A percentile compares a stretch with the other conserved stretches of the same genome.
Conservation (phyloP, 2,797 vertebrate genomes). For the Gouania willdenowi region DNA sequence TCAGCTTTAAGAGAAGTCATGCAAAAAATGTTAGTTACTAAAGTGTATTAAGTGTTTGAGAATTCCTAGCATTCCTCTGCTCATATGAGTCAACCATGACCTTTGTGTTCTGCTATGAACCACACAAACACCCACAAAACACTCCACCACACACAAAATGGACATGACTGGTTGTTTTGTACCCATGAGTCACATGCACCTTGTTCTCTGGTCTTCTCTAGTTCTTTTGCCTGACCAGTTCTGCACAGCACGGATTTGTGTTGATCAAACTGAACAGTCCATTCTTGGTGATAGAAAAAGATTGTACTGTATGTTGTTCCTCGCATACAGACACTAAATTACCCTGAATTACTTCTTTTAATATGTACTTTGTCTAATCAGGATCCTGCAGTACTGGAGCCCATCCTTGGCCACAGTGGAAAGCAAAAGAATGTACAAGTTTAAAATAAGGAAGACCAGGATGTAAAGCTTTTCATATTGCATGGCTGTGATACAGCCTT, state of each 20-base stretch:
- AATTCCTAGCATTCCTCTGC: conserved; percentile 73
- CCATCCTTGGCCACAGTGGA: too few relatives aligned
- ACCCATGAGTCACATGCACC: conserved; percentile 24
- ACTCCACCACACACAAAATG: conserved; percentile 20
- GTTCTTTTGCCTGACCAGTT: conserved; percentile 2
- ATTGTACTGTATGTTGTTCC: too few relatives aligned
- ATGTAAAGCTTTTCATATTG: too few relatives aligned
- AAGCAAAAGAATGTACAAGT: too few relatives aligned
- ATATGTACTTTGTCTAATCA: too few relatives aligned
- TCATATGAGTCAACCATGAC: conserved; percentile 36
- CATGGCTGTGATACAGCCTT: too few relatives aligned
- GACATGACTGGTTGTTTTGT: conserved; percentile 39
- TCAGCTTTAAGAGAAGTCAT: conserved; percentile 10
- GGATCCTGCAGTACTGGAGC: too few relatives aligned
- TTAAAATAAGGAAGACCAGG: too few relatives aligned
- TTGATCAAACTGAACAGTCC: conserved; percentile 19
- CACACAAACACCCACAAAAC: conserved; percentile 34
- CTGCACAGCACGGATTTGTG: neutral
- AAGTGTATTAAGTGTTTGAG: conserved; percentile 11
- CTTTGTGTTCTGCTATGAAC: conserved; percentile 45
- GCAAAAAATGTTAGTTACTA: conserved; percentile 14
- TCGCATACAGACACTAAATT: too few relatives aligned
- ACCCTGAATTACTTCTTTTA: too few relatives aligned
- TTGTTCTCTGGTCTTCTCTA: conserved; percentile 6
- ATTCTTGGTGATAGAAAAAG: conserved; percentile 6